Evolutionary conservation across 92 coral and sea anemone species (phyloP), one percentile per base, ranked within the genome.

Genomic region (Desmophyllum pertusum): DNA sequence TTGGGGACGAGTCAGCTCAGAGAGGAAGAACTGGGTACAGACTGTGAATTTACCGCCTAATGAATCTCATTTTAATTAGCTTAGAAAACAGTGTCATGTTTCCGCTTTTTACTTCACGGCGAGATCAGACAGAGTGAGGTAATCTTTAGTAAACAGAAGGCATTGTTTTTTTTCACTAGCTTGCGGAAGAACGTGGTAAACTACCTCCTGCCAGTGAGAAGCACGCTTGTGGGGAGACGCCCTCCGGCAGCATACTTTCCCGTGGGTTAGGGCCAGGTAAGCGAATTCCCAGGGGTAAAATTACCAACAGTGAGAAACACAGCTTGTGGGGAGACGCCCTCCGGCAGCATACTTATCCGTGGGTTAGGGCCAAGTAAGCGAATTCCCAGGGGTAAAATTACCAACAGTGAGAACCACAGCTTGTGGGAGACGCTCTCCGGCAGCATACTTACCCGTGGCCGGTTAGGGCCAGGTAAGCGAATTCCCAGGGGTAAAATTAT

Each of bases 181-280:
- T 93, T 70, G 89, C 93, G 9, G 65, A 91, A 64, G 98, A 94
- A 51, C 95, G 98, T 10, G 95, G 98, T 15, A 89, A 83, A 38
- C 57, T 86, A 17, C 94, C 93, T 48, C 79, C 84, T 33, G 95
- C 88, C 17, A 88, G 95, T 25, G 92, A 84, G 35, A 91, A 91
- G 81, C 93, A 89, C 75, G 85, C 43, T 65, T 67, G 46, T 92
- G 95, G 98, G 95, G 98, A 1, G 87, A 62, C 21, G 91, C 92
- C 33, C 70, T 94, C 5, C 73, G 81, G 37, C 88, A 76, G 79
- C 93, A 87, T 33, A 83, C 52, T 4, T 66, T 66, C 15, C 91
- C 91, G 8, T 87, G 86, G 88, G 86, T 90, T 21, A 77, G 90
- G 61, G 83, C 83, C 29, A 86, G 93, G 93, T 86, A 69, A n/a